Percentiles rank a stretch among this genome's conserved stretches.
Evolutionary conservation across 2,113 vertebrate species (phyloP).

Genomic region (Origma solitaria): DNA sequence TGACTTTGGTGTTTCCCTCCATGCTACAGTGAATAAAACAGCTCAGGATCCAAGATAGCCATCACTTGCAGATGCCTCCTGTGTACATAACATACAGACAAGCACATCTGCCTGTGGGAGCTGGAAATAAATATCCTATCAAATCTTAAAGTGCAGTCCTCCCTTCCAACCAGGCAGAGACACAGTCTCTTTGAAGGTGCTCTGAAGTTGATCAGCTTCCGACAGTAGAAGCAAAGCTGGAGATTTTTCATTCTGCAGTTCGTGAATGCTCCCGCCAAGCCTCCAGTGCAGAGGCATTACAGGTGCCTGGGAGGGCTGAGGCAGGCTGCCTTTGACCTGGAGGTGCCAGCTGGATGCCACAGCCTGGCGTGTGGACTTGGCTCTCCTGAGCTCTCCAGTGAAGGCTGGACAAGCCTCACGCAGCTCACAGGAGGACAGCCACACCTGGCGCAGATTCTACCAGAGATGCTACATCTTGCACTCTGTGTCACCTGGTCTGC

Average conservation of each 20-base stretch:
- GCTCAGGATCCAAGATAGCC: neutral
- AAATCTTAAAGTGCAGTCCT: neutral
- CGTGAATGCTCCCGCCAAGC: neutral
- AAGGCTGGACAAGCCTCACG: neutral
- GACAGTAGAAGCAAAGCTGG: neutral
- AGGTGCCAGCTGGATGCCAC: neutral
- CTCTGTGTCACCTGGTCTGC: neutral
- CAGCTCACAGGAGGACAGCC: neutral
- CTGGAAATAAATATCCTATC: neutral
- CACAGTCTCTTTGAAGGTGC: neutral
- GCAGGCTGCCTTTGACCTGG: neutral
- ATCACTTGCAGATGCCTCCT: neutral
- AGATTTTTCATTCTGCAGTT: neutral
- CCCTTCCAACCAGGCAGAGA: neutral
- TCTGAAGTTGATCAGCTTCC: neutral
- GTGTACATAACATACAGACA: fast-evolving
- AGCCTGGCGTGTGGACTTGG: neutral
- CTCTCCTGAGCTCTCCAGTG: neutral
- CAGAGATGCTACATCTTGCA: neutral
- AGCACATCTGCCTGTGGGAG: neutral
- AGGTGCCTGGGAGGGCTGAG: fast-evolving
- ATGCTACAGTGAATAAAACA: neutral
- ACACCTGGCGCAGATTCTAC: neutral
- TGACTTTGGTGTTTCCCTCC: neutral
- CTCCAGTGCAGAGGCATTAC: neutral